Evolutionary conservation across 2,888 invertebrate genomes (phyloP).

Genomic region (Torymus auratus): DNA sequence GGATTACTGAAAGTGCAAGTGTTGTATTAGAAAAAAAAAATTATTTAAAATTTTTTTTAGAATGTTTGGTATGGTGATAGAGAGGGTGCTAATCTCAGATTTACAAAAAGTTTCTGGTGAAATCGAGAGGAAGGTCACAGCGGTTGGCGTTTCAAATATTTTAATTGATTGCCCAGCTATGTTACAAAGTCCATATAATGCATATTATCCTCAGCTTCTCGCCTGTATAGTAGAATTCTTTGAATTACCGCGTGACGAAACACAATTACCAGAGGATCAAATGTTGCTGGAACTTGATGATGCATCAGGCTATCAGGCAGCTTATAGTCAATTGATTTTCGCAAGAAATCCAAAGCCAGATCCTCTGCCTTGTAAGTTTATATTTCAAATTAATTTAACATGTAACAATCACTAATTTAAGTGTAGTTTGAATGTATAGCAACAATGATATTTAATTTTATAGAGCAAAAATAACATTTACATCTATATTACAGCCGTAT

Average conservation of each 20-base stretch:
- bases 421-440: no score
- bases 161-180: slow-evolving; percentile 87
- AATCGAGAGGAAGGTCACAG: slow-evolving; percentile 92
- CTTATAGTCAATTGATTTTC: slow-evolving; percentile 91
- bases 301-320: slow-evolving; percentile 89
- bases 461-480: background rate
- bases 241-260: slow-evolving; percentile 92
- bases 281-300: slow-evolving; percentile 92
- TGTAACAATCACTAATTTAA: slow-evolving; percentile 2
- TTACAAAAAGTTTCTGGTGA: slow-evolving; percentile 90
- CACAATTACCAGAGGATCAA: slow-evolving; percentile 88
- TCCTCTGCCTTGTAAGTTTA: slow-evolving; percentile 82
- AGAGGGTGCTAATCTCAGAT: slow-evolving; percentile 91
- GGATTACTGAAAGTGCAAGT: background rate
- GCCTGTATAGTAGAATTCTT: slow-evolving; percentile 86
- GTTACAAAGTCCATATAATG: slow-evolving; percentile 82
- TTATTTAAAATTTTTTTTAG: slow-evolving; percentile 75
- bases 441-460: background rate
- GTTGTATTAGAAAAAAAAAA: background rate
- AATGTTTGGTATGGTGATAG: slow-evolving; percentile 97
- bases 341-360: slow-evolving; percentile 87
- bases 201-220: slow-evolving; percentile 70
- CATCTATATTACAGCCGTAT: slow-evolving; percentile 77
- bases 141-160: slow-evolving; percentile 91
- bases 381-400: background rate